Evolutionary conservation across 2,888 invertebrate genomes (phyloP), one percentile per base, ranked within the genome.

Genomic region (Torymus aiolomorphi): DNA sequence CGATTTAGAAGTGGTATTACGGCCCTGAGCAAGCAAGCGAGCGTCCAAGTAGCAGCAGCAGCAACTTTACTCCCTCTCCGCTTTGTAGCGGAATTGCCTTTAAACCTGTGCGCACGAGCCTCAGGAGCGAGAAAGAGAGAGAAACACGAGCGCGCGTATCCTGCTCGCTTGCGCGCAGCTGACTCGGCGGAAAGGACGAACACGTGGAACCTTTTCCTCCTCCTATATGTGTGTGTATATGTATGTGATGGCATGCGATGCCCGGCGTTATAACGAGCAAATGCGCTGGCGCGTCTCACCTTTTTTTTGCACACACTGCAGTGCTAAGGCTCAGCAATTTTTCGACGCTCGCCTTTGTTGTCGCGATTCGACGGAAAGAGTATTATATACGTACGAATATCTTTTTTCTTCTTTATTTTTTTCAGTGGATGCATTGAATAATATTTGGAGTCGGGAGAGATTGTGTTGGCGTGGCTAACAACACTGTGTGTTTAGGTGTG

Each of bases 121-220:
- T 42, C 42, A 42, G 8, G 42, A 42, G 42, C 20, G 8, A 51
- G 59, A 31, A 31, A 59, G 49, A 59, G 54, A 74, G 56, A 65
- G 24, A 24, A 31, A 63, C 20, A 13, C 63, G 42, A 56, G 65
- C 31, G 63, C 13, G 57, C 57, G 24, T 65, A 66, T 66, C 51
- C 61, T 67, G 67, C 76, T 16, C 31, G 49, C 18, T 2, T 42
- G 42, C 42, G 42, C n/a, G 76, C 76, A 69, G 76, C 76, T 76
- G 76, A 76, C 76, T 62, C 76, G 67, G 62, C 69, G 69, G 61
- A 76, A 76, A 69, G 67, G 56, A 59, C 61, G 59, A 61, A 76
- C 69, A 59, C 13, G 59, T n/a, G 76, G 54, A 74, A 16, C 74
- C 13, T 67, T 31, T 62, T 8, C 73, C 42, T 56, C 12, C 16